A percentile compares a stretch with the other conserved stretches of the same genome.
phyloP scores from a whole-genome alignment of 2,888 invertebrate species.

The Drosophila quinaria region DNA sequence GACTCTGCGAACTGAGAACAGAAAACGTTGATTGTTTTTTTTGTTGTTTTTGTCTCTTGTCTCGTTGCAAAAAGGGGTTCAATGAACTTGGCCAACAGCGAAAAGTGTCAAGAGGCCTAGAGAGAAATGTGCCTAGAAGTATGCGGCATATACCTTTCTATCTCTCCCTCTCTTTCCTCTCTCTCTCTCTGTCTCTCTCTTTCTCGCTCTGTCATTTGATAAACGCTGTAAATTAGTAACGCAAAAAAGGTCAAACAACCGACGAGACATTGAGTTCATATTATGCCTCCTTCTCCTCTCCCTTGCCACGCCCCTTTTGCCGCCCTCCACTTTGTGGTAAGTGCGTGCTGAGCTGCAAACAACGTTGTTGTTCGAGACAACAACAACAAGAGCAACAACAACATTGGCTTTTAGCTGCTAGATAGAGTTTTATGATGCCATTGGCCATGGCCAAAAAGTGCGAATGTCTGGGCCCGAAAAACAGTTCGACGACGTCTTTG shows the following conservation, averaged over 20 bases:
- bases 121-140: conserved; percentile 38
- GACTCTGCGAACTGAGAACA: conserved; percentile 26
- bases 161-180: not conserved
- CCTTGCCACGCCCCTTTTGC: conserved; percentile 1
- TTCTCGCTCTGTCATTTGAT: conserved; percentile 53
- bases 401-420: conserved; percentile 39
- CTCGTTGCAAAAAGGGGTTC: conserved; percentile 50
- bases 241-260: conserved; percentile 69
- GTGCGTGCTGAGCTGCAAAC: conserved; percentile 45
- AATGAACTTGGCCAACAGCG: conserved; percentile 45
- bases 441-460: conserved; percentile 77
- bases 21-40: conserved; percentile 45
- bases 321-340: conserved; percentile 35
- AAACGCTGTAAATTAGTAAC: conserved; percentile 61
- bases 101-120: conserved; percentile 24
- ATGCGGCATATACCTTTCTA: conserved; percentile 24
- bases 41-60: conserved; percentile 8
- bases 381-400: conserved; percentile 24
- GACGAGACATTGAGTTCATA: conserved; percentile 44
- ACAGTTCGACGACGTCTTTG: conserved; percentile 59
- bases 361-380: conserved; percentile 30
- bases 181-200: not conserved
- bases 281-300: not conserved
- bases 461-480: conserved; percentile 60
- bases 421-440: conserved; percentile 75